Base-by-base conservation (phyloP, 1,140 invertebrate genomes). In the Drosophila orena region DNA sequence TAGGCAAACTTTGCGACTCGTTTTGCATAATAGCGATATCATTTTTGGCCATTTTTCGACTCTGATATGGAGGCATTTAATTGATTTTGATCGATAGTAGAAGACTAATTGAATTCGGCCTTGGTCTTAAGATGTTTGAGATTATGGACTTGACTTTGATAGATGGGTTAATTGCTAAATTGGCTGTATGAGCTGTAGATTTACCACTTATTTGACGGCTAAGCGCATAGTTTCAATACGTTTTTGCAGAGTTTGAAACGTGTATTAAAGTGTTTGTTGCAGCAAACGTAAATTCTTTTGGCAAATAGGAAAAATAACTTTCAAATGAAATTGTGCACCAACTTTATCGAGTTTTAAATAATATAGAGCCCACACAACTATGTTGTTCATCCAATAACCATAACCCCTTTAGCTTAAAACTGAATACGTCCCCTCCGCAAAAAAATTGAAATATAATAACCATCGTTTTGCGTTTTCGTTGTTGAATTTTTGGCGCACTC, bases 21-120 rank as follows among this genome's bases (percentile, higher is more conserved):
- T 57, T 70, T 70, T 69, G 68, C 65, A 71, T 71, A 71, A 71
- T 70, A 57, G 52, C 68, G 12, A 70, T 57, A 70, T 71, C 57
- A 71, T 71, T 70, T 56, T 70, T 15, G 34, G 17, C 7, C n/a
- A 35, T 52, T 34, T 20, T 52, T 35, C 47, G 27, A 34, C 47
- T 34, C 15, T 6, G 15, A 34, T 15, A 56, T 24, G 12, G 35
- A 17, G 27, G 30, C 52, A 70, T 70, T 70, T 70, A 68, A 70
- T 70, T 71, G 68, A 70, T 70, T 70, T 37, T 70, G 68, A 40
- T 70, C 66, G 66, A 70, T 70, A 47, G 66, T 40, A 14, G 14
- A 58, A 34, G 59, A 42, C 64, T 64, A 65, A 68, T 68, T 65
- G 37, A 64, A 35, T 44, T 69, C 6, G 65, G 30, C 38, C 40